A percentile compares a stretch with the other conserved stretches of the same genome.
Conservation (phyloP, 2,797 vertebrate genomes). For the Tarsius wallacei region DNA sequence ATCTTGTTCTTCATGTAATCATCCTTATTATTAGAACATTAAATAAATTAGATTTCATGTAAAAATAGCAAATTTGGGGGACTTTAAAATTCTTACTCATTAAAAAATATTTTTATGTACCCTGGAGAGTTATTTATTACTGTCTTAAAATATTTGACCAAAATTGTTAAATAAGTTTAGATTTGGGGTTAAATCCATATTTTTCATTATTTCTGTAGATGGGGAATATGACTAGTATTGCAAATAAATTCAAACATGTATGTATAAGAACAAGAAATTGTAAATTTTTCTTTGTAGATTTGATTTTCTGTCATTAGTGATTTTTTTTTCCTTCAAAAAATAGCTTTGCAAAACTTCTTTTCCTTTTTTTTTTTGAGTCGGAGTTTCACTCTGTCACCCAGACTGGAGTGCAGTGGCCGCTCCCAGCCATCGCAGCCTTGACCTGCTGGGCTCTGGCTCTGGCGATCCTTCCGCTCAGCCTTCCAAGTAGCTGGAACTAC, state of each 20-base stretch:
- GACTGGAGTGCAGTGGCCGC: too few species aligned
- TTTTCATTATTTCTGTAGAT: background rate
- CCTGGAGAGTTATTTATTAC: background rate
- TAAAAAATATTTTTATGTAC: background rate
- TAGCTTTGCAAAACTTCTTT: background rate
- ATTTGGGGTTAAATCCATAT: background rate
- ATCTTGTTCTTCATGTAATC: background rate
- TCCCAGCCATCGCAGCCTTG: too few species aligned
- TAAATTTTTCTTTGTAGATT: background rate
- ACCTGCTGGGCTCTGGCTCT: too few species aligned
- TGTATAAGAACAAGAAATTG: background rate
- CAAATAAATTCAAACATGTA: background rate
- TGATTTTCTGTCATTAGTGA: background rate
- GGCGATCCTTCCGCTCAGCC: too few species aligned
- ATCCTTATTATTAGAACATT: background rate
- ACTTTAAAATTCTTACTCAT: background rate
- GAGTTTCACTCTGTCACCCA: too few species aligned
- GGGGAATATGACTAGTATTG: background rate
- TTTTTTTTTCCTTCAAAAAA: background rate
- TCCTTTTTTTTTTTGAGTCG: too few species aligned
- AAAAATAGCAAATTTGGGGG: background rate
- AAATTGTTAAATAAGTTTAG: background rate
- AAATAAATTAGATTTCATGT: background rate
- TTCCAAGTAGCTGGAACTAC: too few species aligned
- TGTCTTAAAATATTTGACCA: background rate